A percentile compares a stretch with the other conserved stretches of the same genome.
phyloP scores from a whole-genome alignment of 2,113 vertebrate species.

The Xerus inauris region DNA sequence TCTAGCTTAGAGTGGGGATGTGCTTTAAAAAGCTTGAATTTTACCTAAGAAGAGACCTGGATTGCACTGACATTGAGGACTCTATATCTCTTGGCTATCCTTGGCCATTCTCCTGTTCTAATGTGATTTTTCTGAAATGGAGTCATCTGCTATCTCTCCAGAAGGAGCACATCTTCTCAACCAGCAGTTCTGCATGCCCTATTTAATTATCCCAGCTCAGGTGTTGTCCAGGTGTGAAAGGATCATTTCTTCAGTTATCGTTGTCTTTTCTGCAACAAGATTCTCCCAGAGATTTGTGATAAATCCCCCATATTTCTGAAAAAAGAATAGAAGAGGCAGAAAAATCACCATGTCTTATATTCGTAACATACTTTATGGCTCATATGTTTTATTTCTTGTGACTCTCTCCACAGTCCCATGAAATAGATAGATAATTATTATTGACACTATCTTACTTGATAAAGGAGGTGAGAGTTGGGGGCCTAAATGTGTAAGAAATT shows the following conservation, averaged over 20 bases:
- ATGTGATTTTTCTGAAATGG: not conserved
- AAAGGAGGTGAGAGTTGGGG: not conserved
- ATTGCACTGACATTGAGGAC: not conserved
- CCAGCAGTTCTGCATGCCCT: fast-evolving
- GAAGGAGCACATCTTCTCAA: not conserved
- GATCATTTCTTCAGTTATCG: not conserved
- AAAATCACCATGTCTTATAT: not conserved
- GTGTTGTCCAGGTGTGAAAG: not conserved
- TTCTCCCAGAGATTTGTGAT: not conserved
- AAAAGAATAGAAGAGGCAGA: not conserved
- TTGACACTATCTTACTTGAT: not conserved
- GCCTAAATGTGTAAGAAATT: not conserved
- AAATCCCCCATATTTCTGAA: not conserved
- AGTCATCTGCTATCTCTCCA: not conserved
- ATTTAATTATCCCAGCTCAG: not conserved
- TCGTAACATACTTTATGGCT: not conserved
- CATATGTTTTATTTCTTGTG: not conserved
- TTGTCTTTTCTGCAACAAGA: not conserved
- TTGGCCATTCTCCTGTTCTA: not conserved
- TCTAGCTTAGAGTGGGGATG: not conserved
- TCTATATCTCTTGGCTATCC: fast-evolving
- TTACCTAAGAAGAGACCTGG: not conserved
- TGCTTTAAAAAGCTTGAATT: not conserved
- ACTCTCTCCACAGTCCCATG: not conserved
- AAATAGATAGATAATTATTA: not conserved